Base-by-base conservation (phyloP, 1,140 invertebrate species). In the Drosophila novamexicana region DNA sequence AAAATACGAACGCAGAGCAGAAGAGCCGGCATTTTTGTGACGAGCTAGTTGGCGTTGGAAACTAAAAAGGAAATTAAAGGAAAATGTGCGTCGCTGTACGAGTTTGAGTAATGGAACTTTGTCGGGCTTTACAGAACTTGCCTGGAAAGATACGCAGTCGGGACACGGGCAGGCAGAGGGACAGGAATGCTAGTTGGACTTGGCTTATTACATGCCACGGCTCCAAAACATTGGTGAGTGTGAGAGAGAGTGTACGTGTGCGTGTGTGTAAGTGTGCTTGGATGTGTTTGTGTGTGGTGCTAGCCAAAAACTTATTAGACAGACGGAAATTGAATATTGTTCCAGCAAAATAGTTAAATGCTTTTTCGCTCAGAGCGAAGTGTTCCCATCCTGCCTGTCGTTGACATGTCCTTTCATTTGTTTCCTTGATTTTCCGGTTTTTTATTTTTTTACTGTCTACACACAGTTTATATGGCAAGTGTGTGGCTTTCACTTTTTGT, bases 301-400 rank as follows among this genome's bases (percentile, higher is more conserved):
- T 88, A 71, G 79, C 83, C 83, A 77, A 88, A 86, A 86, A 86
- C 83, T 86, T 88, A 86, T 88, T 86, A 86, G 83, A 88, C 83
- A 79, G 83, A 83, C 83, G 83, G 83, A 86, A 86, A 86, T 86
- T 86, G 83, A 86, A 86, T 86, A 86, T 86, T 86, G 83, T 86
- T 86, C 79, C 79, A 82, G 79, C 52, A 77, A 79, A 86, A 88
- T 77, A 67, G 83, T 83, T 84, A 83, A 84, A 84, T 84, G 81
- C 71, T 74, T 74, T 74, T 77, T 80, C 64, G 69, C 72, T 49
- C 36, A 32, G 44, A 72, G 53, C 70, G 14, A 53, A 29, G 54
- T 47, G 0, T 14, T 64, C 45, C 62, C 47, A 40, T 36, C 52
- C 57, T 56, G 52, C 50, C 81, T 81, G 81, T 65, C n/a, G 49